Evolutionary conservation across 1,140 invertebrate species (phyloP).

Genomic region (Epicauta chinensis): DNA sequence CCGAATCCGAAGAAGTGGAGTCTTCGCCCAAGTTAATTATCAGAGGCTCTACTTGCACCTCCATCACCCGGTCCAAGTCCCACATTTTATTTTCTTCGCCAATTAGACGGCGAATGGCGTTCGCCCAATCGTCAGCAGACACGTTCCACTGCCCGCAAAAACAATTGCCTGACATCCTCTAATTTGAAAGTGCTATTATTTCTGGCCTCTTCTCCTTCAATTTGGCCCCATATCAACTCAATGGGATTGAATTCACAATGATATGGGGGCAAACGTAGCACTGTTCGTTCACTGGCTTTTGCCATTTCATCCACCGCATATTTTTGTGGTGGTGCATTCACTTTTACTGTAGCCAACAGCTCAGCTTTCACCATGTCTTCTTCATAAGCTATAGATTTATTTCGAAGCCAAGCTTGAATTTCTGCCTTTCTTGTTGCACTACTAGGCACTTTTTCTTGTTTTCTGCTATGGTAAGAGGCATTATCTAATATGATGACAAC

Average conservation of each 20-base stretch:
- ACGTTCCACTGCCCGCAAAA: constrained; percentile 18
- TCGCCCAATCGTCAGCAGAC: constrained; percentile 1
- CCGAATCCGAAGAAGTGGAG: too few species aligned
- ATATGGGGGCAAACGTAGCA: too few species aligned
- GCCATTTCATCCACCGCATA: background rate
- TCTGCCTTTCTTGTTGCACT: background rate
- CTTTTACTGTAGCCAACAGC: background rate
- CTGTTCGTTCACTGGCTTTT: background rate
- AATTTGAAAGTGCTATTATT: constrained; percentile 19
- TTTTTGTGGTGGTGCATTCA: too few species aligned
- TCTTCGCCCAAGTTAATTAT: too few species aligned
- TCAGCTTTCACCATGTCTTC: background rate
- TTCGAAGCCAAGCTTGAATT: background rate
- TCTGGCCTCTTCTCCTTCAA: too few species aligned
- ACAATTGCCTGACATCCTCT: constrained; percentile 9
- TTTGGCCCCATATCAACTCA: too few species aligned
- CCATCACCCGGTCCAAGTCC: background rate
- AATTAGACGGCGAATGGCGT: background rate
- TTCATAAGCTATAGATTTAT: background rate
- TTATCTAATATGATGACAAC: constrained; percentile 9
- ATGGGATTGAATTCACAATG: too few species aligned
- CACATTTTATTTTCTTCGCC: background rate
- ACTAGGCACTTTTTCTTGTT: background rate
- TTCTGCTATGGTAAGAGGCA: background rate
- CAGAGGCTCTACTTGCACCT: too few species aligned